phyloP scores from a whole-genome alignment of 2,797 vertebrate species.

The Heterohyrax brucei region DNA sequence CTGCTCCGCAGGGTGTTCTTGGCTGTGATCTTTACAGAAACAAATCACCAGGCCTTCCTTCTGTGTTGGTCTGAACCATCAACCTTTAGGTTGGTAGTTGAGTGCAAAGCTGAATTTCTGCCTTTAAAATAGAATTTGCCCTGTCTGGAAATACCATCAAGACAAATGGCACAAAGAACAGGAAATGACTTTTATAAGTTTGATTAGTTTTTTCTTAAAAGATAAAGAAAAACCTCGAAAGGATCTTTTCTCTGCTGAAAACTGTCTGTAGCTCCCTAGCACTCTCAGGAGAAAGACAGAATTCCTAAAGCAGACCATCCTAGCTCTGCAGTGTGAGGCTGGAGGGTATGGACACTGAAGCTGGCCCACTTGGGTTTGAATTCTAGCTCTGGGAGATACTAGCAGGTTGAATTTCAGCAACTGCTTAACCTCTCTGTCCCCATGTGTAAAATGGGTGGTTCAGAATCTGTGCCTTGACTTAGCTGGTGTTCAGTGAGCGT shows the following conservation, averaged over 20 bases:
- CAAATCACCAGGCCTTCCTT: neutral
- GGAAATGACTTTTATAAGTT: neutral
- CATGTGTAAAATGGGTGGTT: neutral
- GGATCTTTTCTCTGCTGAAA: neutral
- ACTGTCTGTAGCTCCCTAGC: neutral
- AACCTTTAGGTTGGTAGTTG: neutral
- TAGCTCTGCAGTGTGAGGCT: neutral
- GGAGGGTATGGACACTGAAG: neutral
- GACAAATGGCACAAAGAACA: neutral
- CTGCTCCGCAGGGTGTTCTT: neutral
- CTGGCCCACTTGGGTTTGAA: neutral
- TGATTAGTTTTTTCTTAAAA: neutral
- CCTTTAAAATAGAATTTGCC: neutral
- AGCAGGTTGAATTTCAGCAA: neutral
- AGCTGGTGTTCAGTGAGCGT: neutral
- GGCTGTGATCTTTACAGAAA: neutral
- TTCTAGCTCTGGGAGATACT: neutral
- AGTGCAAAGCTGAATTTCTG: neutral
- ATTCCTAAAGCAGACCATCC: neutral
- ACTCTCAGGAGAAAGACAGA: neutral
- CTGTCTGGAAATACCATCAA: neutral
- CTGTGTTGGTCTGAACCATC: neutral
- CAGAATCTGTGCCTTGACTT: neutral
- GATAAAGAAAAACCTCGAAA: neutral
- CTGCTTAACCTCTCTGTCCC: neutral